A percentile compares a stretch with the other conserved stretches of the same genome.
phyloP scores from a whole-genome alignment of 2,113 vertebrate genomes.

The Condylura cristata region DNA sequence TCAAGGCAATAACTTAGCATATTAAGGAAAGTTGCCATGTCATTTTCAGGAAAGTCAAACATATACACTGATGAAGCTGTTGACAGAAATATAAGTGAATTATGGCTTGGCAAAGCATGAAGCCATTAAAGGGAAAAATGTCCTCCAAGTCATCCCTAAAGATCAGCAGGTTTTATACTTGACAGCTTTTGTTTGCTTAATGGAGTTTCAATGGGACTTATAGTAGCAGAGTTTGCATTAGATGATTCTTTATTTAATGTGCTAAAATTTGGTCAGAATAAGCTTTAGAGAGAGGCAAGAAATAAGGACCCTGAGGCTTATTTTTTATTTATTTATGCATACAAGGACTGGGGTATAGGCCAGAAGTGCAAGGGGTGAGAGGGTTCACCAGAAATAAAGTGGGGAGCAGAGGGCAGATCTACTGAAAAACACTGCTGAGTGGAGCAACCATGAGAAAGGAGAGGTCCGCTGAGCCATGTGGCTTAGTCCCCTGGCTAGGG shows the following conservation, averaged over 20 bases:
- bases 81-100: conserved; percentile 80
- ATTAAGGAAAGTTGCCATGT: conserved; percentile 49
- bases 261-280: conserved; percentile 34
- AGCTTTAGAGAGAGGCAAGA: background rate
- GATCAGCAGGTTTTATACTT: conserved; percentile 78
- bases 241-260: conserved; percentile 47
- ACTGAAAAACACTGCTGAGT: too few species aligned
- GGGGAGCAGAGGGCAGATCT: too few species aligned
- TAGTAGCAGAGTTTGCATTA: conserved; percentile 10
- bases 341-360: too few species aligned
- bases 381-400: too few species aligned
- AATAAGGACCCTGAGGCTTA: conserved; percentile 4
- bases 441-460: too few species aligned
- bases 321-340: too few species aligned
- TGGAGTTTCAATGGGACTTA: conserved; percentile 73
- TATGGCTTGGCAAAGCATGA: conserved; percentile 70
- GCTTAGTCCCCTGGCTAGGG: too few species aligned
- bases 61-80: conserved; percentile 72
- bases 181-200: conserved; percentile 64
- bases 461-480: too few species aligned
- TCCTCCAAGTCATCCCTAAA: conserved; percentile 73
- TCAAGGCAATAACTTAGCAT: conserved; percentile 59
- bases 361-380: too few species aligned
- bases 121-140: conserved; percentile 76
- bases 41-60: conserved; percentile 75